Conservation (phyloP, 2,113 vertebrate species). For the Muscicapa adusta region DNA sequence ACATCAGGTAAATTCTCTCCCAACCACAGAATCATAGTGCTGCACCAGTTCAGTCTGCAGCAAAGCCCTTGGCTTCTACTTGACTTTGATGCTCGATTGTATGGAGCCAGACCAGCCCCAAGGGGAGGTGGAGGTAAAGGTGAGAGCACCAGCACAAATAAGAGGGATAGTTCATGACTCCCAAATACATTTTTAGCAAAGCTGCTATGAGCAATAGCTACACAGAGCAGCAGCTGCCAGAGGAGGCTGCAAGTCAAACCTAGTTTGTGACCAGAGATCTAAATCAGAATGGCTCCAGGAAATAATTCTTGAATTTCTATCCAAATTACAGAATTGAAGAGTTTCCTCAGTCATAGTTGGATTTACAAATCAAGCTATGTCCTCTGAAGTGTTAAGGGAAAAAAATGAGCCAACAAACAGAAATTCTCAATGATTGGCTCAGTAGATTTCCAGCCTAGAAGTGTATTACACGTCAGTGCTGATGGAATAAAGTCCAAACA, state of each 20-base stretch:
- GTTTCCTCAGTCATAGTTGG: not conserved
- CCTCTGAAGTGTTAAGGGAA: not conserved
- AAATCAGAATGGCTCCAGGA: not conserved
- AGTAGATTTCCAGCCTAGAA: not conserved
- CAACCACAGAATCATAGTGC: slow-evolving; percentile 31
- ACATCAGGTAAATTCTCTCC: slow-evolving; percentile 13
- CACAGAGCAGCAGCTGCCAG: slow-evolving; percentile 4
- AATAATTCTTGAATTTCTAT: not conserved
- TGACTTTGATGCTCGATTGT: not conserved
- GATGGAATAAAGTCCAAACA: fast-evolving
- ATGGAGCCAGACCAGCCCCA: not conserved
- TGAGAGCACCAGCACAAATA: not conserved
- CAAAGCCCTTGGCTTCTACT: not conserved
- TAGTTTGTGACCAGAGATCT: not conserved
- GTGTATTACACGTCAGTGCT: not conserved
- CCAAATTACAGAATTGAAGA: not conserved
- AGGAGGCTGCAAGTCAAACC: not conserved
- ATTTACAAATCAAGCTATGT: not conserved
- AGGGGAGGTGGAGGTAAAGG: slow-evolving; percentile 27
- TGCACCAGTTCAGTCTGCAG: slow-evolving; percentile 11
- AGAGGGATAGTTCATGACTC: slow-evolving; percentile 11
- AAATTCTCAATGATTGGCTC: not conserved
- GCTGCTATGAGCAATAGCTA: not conserved
- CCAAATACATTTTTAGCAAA: slow-evolving; percentile 22
- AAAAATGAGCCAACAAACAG: not conserved